Evolutionary conservation across 2,888 invertebrate genomes (phyloP), one percentile per base, ranked within the genome.

Genomic region (Polyploca ridens): DNA sequence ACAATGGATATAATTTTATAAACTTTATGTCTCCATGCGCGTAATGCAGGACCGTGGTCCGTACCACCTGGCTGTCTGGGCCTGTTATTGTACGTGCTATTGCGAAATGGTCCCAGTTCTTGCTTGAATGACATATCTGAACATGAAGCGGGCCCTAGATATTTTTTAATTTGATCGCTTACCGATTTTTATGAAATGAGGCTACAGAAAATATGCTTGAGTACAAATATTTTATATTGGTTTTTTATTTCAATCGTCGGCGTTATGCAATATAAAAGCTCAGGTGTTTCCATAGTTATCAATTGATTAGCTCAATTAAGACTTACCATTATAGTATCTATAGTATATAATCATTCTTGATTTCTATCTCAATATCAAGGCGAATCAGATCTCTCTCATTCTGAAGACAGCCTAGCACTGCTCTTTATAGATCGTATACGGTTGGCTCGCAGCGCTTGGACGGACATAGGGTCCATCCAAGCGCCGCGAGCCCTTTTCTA

Each of bases 401-500:
- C 54, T 10, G 19, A 2, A 16, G 44, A 44, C 49, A 8, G 16
- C 8, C 3, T 10, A 5, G 16, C 8, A 27, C 27, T 27, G 27
- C 27, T 27, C 7, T 16, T 49, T 49, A n/a, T 16, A 16, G 10
- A 59, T 16, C n/a, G 16, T 41, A 3, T 13, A 38, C 61, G 13
- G 14, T 61, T 13, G 13, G 6, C 19, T 59, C 8, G 65, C 60
- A 57, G 58, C 60, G 62, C 46, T 60, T 27, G 38, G 33, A 27
- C 38, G 61, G 38, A 33, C n/a, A n/a, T n/a, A n/a, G n/a, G n/a
- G n/a, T n/a, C 64, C 11, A 13, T 54, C 58, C 59, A 49, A 63
- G n/a, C n/a, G n/a, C n/a, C n/a, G n/a, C n/a, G n/a, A 67, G 71
- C 71, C 74, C 72, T 73, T 76, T 71, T 67, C 69, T 65, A 63